Conservation (phyloP, 2,113 vertebrate genomes). For the Petromus typicus region DNA sequence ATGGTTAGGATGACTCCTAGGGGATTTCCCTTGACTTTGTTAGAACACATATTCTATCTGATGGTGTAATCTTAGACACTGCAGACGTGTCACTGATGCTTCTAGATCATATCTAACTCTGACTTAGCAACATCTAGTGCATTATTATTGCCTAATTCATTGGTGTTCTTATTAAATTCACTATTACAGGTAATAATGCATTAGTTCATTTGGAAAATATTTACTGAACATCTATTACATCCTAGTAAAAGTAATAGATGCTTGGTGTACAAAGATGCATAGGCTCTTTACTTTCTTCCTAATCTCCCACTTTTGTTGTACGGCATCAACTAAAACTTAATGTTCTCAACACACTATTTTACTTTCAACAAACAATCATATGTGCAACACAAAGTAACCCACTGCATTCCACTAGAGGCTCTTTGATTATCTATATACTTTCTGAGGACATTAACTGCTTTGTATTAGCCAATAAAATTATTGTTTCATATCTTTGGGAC, state of each 20-base stretch:
- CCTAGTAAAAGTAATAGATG: not conserved
- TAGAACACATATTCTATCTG: constrained; percentile 53
- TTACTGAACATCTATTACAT: not conserved
- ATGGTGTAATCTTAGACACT: constrained; percentile 69
- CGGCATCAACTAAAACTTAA: not conserved
- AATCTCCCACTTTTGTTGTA: not conserved
- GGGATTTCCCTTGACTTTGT: constrained; percentile 66
- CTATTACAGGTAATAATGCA: constrained; percentile 6
- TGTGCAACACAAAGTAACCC: not conserved
- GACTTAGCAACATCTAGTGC: constrained; percentile 20
- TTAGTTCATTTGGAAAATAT: constrained; percentile 25
- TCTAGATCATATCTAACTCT: constrained; percentile 48
- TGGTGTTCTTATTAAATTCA: constrained; percentile 18
- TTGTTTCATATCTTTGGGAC: not conserved
- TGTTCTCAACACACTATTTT: not conserved
- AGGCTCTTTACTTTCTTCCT: not conserved
- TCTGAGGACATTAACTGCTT: not conserved
- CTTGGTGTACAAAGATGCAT: not conserved
- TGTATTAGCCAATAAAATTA: not conserved
- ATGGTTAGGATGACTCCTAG: constrained; percentile 42
- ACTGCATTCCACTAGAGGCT: not conserved
- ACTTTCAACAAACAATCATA: not conserved
- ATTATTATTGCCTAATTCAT: constrained; percentile 40
- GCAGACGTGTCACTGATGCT: constrained; percentile 24
- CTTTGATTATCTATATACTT: not conserved